A percentile compares a stretch with the other conserved stretches of the same genome.
These are phyloP conservation scores for Anarhynchus alexandrinus DNA, from an alignment of 2,113 vertebrate species.

Conservation along the genomic window DNA sequence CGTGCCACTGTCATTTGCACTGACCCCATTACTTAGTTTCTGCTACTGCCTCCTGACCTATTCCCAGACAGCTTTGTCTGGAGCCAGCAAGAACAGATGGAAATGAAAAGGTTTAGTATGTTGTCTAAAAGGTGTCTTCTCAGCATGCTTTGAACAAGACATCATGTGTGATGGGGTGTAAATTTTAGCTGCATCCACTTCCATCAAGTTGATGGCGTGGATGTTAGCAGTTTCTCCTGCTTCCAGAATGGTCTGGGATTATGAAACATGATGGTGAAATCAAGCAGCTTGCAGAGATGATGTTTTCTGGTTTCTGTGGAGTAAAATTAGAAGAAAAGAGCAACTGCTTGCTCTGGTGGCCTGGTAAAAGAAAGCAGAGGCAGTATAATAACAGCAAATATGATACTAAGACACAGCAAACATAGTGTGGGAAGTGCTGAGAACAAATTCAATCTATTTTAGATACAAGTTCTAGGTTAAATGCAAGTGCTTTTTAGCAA, in stretches of 20 bases:
- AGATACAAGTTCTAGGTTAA: not conserved
- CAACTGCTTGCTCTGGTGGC: conserved; percentile 10
- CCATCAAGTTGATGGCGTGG: not conserved
- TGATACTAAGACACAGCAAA: not conserved
- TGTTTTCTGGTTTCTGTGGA: conserved; percentile 28
- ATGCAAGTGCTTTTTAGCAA: not conserved
- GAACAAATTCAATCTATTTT: not conserved
- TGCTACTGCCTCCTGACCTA: not conserved
- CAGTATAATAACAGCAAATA: conserved; percentile 12
- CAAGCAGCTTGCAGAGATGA: not conserved
- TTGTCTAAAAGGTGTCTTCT: not conserved
- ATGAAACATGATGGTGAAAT: not conserved
- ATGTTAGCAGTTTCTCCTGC: not conserved
- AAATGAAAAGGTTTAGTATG: not conserved
- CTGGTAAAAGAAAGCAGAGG: not conserved
- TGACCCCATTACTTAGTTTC: not conserved
- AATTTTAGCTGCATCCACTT: not conserved
- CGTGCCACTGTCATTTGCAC: not conserved
- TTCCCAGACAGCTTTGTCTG: not conserved
- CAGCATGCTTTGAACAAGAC: not conserved
- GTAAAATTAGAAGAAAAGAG: conserved; percentile 46
- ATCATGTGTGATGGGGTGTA: not conserved
- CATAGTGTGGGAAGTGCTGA: not conserved
- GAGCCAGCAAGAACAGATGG: not conserved
- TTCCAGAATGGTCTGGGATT: not conserved